These are phyloP conservation scores for Heliothis virescens DNA, from an alignment of 1,140 invertebrate genomes.

Conservation along the genomic window DNA sequence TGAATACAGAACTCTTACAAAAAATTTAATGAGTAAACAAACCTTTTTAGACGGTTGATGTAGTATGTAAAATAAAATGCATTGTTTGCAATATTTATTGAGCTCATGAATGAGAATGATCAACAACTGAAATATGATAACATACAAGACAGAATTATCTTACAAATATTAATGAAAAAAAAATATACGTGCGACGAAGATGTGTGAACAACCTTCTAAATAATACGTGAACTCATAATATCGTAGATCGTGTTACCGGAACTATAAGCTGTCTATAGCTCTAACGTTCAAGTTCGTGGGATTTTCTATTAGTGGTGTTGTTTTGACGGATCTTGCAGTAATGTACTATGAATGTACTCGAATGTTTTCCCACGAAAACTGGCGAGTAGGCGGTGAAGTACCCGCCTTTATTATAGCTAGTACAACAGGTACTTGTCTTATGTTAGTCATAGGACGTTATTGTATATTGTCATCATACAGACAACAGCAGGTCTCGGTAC, in stretches of 20 bases:
- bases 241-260: constrained; percentile 10
- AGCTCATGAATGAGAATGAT: constrained; percentile 3
- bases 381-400: not conserved
- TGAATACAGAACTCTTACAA: not conserved
- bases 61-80: not conserved
- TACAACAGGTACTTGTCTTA: not conserved
- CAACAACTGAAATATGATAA: too few species aligned
- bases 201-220: not conserved
- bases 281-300: constrained; percentile 5
- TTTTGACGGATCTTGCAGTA: constrained; percentile 6
- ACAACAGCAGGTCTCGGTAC: too few species aligned
- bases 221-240: not conserved
- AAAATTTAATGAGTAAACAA: constrained; percentile 20
- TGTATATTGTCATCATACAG: too few species aligned
- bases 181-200: not conserved
- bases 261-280: not conserved
- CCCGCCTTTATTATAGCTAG: not conserved
- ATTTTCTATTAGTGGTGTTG: constrained; percentile 23
- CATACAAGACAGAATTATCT: not conserved
- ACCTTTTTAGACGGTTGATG: not conserved
- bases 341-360: too few species aligned
- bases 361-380: constrained; percentile 15
- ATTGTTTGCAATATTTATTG: not conserved
- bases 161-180: too few species aligned
- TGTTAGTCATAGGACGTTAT: not conserved